Percentiles rank a stretch among this genome's conserved stretches.
Conservation (phyloP, 2,113 vertebrate species). For the Furnarius figulus region DNA sequence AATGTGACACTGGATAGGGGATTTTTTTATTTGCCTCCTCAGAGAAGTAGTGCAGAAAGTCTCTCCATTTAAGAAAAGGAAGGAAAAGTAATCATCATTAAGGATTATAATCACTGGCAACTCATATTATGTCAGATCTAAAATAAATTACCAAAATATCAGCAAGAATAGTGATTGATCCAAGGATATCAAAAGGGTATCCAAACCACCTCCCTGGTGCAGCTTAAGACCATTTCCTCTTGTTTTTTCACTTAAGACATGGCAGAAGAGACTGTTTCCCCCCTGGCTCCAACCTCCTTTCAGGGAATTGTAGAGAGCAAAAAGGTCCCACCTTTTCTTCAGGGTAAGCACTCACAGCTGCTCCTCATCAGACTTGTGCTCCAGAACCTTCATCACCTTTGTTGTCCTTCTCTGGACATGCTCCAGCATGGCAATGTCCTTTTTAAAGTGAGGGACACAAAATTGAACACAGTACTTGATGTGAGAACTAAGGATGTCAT, state of each 20-base stretch:
- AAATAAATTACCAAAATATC: neutral
- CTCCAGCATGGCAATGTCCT: neutral
- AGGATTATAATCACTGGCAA: neutral
- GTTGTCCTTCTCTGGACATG: neutral
- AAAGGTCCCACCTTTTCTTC: neutral
- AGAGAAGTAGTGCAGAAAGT: neutral
- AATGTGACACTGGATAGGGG: neutral
- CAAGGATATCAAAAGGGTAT: too few relatives aligned
- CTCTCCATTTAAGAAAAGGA: neutral
- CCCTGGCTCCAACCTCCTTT: neutral
- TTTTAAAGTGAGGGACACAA: neutral
- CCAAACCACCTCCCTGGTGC: neutral
- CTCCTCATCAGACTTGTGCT: neutral
- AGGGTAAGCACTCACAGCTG: neutral
- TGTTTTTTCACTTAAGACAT: neutral
- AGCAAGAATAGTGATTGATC: neutral
- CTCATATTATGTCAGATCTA: neutral
- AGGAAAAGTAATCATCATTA: neutral
- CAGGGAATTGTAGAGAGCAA: neutral
- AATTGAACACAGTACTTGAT: neutral
- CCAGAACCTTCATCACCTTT: neutral
- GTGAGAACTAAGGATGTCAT: neutral
- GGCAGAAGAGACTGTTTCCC: neutral
- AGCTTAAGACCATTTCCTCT: neutral
- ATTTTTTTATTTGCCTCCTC: neutral